Conservation (phyloP, 2,797 vertebrate genomes). For the Staurois parvus region DNA sequence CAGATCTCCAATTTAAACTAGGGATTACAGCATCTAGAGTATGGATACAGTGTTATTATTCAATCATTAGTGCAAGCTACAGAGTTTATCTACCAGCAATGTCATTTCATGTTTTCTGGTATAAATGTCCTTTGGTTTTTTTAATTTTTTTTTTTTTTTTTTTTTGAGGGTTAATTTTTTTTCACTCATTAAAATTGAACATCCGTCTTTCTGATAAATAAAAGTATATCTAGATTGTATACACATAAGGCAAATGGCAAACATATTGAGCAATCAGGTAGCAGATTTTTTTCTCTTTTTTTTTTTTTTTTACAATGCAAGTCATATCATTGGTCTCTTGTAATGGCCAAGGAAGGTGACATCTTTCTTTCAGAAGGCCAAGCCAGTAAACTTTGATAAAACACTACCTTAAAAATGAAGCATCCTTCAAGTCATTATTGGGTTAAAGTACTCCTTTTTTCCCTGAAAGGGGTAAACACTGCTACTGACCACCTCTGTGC, state of each 20-base stretch:
- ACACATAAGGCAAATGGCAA: conserved; percentile 83
- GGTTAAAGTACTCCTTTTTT: background rate
- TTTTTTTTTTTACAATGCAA: conserved; percentile 62
- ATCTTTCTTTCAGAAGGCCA: conserved; percentile 55
- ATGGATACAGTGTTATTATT: conserved; percentile 66
- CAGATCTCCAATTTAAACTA: conserved; percentile 63
- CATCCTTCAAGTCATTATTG: background rate
- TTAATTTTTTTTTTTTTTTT: conserved; percentile 67
- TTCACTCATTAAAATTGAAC: conserved; percentile 63
- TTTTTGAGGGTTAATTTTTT: conserved; percentile 57
- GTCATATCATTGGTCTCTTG: conserved; percentile 69
- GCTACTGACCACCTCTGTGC: background rate
- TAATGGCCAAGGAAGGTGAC: conserved; percentile 51
- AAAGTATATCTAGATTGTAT: conserved; percentile 71
- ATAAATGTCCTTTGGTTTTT: conserved; percentile 79
- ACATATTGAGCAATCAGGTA: conserved; percentile 69
- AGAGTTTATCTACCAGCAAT: conserved; percentile 64
- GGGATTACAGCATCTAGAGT: conserved; percentile 69
- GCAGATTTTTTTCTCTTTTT: too few relatives aligned
- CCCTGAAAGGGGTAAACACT: background rate
- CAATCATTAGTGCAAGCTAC: conserved; percentile 77
- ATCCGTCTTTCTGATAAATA: conserved; percentile 70
- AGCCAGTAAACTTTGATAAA: conserved; percentile 35
- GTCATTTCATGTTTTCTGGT: conserved; percentile 50
- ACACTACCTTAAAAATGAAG: conserved; percentile 3